Evolutionary conservation across 2,797 vertebrate genomes (phyloP).

Genomic region (Erethizon dorsatum): DNA sequence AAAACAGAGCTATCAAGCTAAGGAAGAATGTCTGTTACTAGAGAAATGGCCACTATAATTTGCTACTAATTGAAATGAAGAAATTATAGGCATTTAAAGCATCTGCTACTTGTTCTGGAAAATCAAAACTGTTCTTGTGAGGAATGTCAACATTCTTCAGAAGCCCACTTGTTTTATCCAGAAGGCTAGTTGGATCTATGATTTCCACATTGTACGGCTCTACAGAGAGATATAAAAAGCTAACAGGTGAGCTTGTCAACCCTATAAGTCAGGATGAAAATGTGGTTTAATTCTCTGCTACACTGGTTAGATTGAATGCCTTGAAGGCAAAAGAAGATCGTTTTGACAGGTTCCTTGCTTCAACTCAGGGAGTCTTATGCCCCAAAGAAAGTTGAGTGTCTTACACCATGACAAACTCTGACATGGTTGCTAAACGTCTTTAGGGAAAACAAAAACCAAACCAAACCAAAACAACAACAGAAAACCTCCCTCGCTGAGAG

Average conservation of each 20-base stretch:
- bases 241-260: slow-evolving; percentile 79
- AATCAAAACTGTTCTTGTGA: slow-evolving; percentile 72
- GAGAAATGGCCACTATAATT: slow-evolving; percentile 80
- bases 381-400: neutral
- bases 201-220: slow-evolving; percentile 74
- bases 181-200: slow-evolving; percentile 77
- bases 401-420: neutral
- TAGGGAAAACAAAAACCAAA: neutral
- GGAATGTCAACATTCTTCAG: slow-evolving; percentile 79
- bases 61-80: slow-evolving; percentile 85
- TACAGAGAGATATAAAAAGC: slow-evolving; percentile 67
- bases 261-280: slow-evolving; percentile 78
- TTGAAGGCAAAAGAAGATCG: slow-evolving; percentile 60
- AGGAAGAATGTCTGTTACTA: slow-evolving; percentile 75
- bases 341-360: slow-evolving; percentile 65
- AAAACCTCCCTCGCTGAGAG: neutral
- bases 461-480: neutral
- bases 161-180: slow-evolving; percentile 75
- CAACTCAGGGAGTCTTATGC: neutral
- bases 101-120: slow-evolving; percentile 84
- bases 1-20: slow-evolving; percentile 79
- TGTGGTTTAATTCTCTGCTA: slow-evolving; percentile 81
- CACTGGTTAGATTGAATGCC: slow-evolving; percentile 80
- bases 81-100: slow-evolving; percentile 80
- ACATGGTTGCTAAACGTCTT: neutral